Base-by-base conservation (phyloP, 1,140 invertebrate species). In the Lordiphosa stackelbergi region DNA sequence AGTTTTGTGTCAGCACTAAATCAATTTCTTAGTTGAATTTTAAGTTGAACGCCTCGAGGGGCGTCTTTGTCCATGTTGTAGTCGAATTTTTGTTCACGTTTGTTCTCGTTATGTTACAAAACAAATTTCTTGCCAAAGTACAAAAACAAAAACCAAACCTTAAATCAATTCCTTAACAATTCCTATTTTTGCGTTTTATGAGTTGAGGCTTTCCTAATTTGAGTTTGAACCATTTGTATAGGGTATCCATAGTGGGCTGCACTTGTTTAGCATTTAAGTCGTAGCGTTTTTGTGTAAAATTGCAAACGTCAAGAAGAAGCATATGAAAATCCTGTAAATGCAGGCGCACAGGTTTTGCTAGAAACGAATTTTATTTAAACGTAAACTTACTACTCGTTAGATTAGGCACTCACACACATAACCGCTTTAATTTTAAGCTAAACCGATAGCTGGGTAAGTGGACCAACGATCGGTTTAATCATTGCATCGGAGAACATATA, bases 81-180 rank as follows among this genome's bases (percentile, higher is more conserved):
- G 77, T 83, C 68, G 77, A 83, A 83, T 83, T 79, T 79, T 81
- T 79, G 75, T 79, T 79, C 75, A 79, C 75, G 75, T 79, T 83
- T 83, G 77, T 83, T 83, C 77, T 83, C 77, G 77, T 83, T 83
- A 73, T 60, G 77, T 83, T 83, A 53, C 63, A 73, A 22, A 63
- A 72, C n/a, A 46, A 79, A 77, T 77, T 81, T 81, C 75, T 72
- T 77, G 75, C 77, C 75, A 81, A 79, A 81, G 75, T 81, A 81
- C 75, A 81, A 81, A 81, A 69, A 77, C 54, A 41, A 57, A 53
- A 38, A 45, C 38, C 13, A 57, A 62, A 36, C 42, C 59, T 43
- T 83, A 83, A 83, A 81, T 81, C 77, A 83, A 83, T 81, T 81
- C 75, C 69, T 75, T 58, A 28, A 59, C 83, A 83, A 81, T 74